These are phyloP conservation scores for Loxodonta africana DNA, from an alignment of 2,113 vertebrate genomes.

Conservation along the genomic window DNA sequence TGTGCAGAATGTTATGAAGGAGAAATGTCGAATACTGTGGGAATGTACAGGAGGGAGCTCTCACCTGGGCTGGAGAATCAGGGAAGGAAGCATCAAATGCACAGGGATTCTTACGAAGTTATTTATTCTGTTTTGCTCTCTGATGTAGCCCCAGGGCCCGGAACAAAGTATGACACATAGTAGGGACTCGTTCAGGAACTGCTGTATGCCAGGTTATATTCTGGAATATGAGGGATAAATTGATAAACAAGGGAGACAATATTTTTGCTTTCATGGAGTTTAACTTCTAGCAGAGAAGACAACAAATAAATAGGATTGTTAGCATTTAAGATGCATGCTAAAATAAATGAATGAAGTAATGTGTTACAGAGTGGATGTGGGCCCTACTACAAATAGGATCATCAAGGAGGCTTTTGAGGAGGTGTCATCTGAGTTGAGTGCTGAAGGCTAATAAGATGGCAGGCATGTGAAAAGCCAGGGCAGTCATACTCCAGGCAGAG, in stretches of 20 bases:
- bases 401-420: background rate
- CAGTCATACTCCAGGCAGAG: background rate
- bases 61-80: background rate
- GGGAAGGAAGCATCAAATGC: background rate
- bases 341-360: background rate
- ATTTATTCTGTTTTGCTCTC: background rate
- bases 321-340: background rate
- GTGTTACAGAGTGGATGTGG: background rate
- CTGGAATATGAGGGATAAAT: background rate
- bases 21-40: background rate
- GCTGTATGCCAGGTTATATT: background rate
- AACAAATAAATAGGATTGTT: constrained; percentile 6
- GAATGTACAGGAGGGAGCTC: background rate
- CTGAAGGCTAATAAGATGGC: background rate
- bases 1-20: background rate
- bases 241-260: background rate
- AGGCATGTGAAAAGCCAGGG: background rate
- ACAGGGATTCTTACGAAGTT: background rate
- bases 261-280: constrained; percentile 17
- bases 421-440: background rate
- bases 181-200: background rate
- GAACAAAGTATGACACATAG: background rate
- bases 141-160: background rate
- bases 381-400: background rate
- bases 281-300: constrained; percentile 28